phyloP scores from a whole-genome alignment of 2,888 invertebrate species.

The Drosophila histrio region DNA sequence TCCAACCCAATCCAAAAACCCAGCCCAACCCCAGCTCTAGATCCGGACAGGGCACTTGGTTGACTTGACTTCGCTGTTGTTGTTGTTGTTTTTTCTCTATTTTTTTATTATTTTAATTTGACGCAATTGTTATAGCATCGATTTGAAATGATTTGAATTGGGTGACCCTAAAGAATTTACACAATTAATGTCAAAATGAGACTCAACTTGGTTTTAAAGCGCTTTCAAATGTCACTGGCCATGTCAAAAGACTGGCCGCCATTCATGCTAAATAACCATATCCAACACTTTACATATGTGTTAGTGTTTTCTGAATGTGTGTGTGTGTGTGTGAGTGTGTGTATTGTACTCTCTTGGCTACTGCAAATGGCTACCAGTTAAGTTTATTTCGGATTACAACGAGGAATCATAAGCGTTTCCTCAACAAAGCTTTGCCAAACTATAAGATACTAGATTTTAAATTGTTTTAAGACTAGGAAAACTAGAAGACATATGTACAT shows the following conservation, averaged over 20 bases:
- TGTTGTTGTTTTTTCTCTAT: conserved; percentile 23
- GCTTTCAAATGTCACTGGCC: conserved; percentile 70
- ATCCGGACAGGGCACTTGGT: conserved; percentile 51
- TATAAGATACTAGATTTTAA: background rate
- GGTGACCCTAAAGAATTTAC: conserved; percentile 57
- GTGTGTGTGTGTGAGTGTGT: conserved; percentile 13
- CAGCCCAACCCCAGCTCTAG: conserved; percentile 19
- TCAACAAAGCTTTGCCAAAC: conserved; percentile 11
- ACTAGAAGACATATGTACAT: too few relatives aligned
- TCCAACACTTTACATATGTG: conserved; percentile 25
- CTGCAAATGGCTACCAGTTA: conserved; percentile 58
- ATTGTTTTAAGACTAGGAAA: background rate
- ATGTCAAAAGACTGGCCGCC: conserved; percentile 63
- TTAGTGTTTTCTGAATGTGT: background rate
- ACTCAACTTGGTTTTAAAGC: conserved; percentile 45
- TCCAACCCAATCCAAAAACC: background rate
- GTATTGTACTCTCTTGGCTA: conserved; percentile 51
- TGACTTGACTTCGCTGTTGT: conserved; percentile 35
- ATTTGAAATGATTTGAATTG: conserved; percentile 62
- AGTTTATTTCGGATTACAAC: conserved; percentile 36
- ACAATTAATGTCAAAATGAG: conserved; percentile 72
- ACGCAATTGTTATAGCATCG: conserved; percentile 69
- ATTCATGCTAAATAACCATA: conserved; percentile 34
- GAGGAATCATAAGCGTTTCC: conserved; percentile 16
- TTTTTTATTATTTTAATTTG: conserved; percentile 57